Percentiles rank a stretch among this genome's conserved stretches.
Evolutionary conservation across 2,888 invertebrate species (phyloP).

Genomic region (Idaea dimidiata): DNA sequence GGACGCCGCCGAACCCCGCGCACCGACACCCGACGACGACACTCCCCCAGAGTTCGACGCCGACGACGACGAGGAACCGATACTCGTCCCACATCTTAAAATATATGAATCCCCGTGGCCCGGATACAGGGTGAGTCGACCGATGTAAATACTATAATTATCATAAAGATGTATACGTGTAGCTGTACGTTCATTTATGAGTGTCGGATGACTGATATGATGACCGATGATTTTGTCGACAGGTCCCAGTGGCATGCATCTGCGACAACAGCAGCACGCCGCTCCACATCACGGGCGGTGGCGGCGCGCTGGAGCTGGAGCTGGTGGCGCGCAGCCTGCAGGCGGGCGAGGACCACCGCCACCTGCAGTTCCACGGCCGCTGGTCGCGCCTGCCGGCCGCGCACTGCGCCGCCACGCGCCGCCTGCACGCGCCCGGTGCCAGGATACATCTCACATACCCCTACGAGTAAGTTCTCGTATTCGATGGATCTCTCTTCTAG

Average conservation of each 20-base stretch:
- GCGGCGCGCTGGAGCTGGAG: constrained; percentile 85
- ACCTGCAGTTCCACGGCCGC: constrained; percentile 88
- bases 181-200: too few relatives aligned
- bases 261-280: constrained; percentile 85
- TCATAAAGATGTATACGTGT: too few relatives aligned
- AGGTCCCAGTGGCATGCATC: constrained; percentile 87
- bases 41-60: constrained; percentile 35
- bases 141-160: too few relatives aligned
- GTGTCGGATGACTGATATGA: too few relatives aligned
- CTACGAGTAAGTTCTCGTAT: constrained; percentile 42
- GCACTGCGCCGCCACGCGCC: constrained; percentile 45
- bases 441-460: constrained; percentile 59
- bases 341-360: constrained; percentile 90
- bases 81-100: constrained; percentile 76
- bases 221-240: constrained; percentile 37
- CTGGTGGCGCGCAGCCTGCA: constrained; percentile 87
- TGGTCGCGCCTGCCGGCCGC: constrained; percentile 50
- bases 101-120: constrained; percentile 87
- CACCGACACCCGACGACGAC: constrained; percentile 30
- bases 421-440: constrained; percentile 51
- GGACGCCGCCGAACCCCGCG: constrained; percentile 38
- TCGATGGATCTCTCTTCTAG: not conserved
- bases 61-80: constrained; percentile 55
- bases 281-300: constrained; percentile 45
- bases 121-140: constrained; percentile 80